These are phyloP conservation scores for Rutpela maculata DNA, from an alignment of 2,888 invertebrate species.

Conservation along the genomic window DNA sequence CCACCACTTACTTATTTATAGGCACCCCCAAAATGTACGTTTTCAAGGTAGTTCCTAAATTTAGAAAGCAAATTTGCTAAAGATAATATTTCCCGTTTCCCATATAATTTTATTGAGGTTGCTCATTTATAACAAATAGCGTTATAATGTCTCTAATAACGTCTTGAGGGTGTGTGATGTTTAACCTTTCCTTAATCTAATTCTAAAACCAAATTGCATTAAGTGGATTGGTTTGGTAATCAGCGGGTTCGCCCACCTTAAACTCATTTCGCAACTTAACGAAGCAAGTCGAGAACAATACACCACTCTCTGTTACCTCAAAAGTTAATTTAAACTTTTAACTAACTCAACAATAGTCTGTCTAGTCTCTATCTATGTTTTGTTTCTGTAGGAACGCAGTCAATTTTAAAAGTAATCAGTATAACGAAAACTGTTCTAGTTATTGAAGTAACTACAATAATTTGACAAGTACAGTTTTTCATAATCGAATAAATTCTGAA, in stretches of 20 bases:
- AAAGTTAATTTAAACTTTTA: slow-evolving; percentile 47
- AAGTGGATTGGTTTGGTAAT: slow-evolving; percentile 41
- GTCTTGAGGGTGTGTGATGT: slow-evolving; percentile 38
- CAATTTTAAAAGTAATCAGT: neutral
- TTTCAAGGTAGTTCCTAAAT: neutral
- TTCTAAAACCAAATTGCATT: slow-evolving; percentile 39
- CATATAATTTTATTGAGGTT: slow-evolving; percentile 28
- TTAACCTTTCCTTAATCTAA: slow-evolving; percentile 41
- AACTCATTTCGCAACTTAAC: slow-evolving; percentile 39
- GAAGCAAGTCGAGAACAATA: slow-evolving; percentile 41
- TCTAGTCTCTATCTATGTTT: slow-evolving; percentile 24
- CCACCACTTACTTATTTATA: no score
- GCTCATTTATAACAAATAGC: slow-evolving; percentile 33
- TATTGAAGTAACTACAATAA: neutral
- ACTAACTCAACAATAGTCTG: slow-evolving; percentile 28
- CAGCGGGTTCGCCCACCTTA: slow-evolving; percentile 30
- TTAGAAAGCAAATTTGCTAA: neutral
- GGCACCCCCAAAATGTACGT: no score
- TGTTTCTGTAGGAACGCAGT: neutral
- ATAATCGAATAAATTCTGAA: no score
- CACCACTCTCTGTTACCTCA: slow-evolving; percentile 40
- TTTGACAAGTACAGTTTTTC: neutral
- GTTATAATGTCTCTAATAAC: slow-evolving; percentile 33
- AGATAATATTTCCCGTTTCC: slow-evolving; percentile 12
- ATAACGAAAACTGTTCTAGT: no score